A percentile compares a stretch with the other conserved stretches of the same genome.
Conservation (phyloP, 2,888 invertebrate genomes). For the Eubasilissa splendida region DNA sequence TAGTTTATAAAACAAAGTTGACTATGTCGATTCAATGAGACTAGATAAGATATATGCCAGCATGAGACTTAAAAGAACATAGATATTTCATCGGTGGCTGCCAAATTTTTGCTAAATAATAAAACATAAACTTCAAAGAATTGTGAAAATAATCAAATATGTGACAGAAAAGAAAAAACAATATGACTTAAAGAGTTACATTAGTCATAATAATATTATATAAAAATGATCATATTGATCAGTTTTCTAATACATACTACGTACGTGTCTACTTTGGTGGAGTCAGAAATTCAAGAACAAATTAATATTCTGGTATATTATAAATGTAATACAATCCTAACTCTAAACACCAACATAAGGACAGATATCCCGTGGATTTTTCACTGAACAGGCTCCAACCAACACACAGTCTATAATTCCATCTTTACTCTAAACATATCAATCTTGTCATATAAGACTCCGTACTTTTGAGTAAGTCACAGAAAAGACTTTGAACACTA, state of each 20-base stretch:
- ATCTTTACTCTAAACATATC: background rate
- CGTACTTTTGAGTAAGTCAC: background rate
- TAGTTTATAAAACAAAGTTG: conserved; percentile 6
- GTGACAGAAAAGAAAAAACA: no score
- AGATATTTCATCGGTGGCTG: no score
- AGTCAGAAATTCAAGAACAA: conserved; percentile 1
- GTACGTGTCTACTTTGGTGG: background rate
- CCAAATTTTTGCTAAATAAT: no score
- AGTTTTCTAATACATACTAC: conserved; percentile 10
- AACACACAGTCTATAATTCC: background rate
- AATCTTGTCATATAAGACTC: background rate
- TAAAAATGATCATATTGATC: background rate
- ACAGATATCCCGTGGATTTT: background rate
- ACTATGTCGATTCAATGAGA: conserved; percentile 29
- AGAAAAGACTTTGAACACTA: conserved; percentile 23
- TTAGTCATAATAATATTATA: no score
- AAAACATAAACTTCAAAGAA: no score
- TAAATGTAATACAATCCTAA: background rate
- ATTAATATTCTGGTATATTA: conserved; percentile 4
- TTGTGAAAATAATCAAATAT: no score
- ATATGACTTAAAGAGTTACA: no score
- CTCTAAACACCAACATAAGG: conserved; percentile 8
- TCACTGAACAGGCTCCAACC: conserved; percentile 30
- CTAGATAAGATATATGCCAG: conserved; percentile 8
- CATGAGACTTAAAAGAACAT: no score